These are phyloP conservation scores for Seriola aureovittata DNA, from an alignment of 2,113 vertebrate genomes.

Conservation along the genomic window DNA sequence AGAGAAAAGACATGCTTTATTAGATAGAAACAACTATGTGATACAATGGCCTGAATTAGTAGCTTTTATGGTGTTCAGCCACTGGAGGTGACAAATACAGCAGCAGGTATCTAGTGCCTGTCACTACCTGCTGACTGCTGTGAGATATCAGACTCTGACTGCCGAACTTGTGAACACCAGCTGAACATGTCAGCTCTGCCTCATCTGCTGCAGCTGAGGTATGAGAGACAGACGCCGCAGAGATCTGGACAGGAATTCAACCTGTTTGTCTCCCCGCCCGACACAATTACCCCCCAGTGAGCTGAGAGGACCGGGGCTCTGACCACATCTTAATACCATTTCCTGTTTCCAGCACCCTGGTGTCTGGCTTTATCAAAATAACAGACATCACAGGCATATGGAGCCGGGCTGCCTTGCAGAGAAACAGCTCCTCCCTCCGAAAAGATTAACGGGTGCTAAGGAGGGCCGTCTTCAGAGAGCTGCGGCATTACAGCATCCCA, in stretches of 20 bases:
- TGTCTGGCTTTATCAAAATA: slow-evolving; percentile 67
- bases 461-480: slow-evolving; percentile 50
- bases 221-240: slow-evolving; percentile 18
- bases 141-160: slow-evolving; percentile 34
- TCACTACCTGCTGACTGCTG: slow-evolving; percentile 47
- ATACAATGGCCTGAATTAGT: slow-evolving; percentile 47
- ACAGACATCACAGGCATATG: slow-evolving; percentile 60
- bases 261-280: slow-evolving; percentile 13
- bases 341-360: slow-evolving; percentile 66
- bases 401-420: slow-evolving; percentile 18
- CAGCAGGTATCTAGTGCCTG: slow-evolving; percentile 58
- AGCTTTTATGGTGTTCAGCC: slow-evolving; percentile 10
- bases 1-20: slow-evolving; percentile 74
- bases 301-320: slow-evolving; percentile 21
- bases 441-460: slow-evolving; percentile 75
- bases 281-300: slow-evolving; percentile 24
- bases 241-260: slow-evolving; percentile 56
- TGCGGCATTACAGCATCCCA: slow-evolving; percentile 70
- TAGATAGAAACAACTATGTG: slow-evolving; percentile 49
- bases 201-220: slow-evolving; percentile 31
- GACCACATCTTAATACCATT: slow-evolving; percentile 73
- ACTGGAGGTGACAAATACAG: slow-evolving; percentile 57
- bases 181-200: slow-evolving; percentile 49
- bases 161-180: slow-evolving; percentile 56
- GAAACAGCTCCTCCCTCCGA: slow-evolving; percentile 58